Evolutionary conservation across 1,140 invertebrate species (phyloP).

Genomic region (Hyles euphorbiae): DNA sequence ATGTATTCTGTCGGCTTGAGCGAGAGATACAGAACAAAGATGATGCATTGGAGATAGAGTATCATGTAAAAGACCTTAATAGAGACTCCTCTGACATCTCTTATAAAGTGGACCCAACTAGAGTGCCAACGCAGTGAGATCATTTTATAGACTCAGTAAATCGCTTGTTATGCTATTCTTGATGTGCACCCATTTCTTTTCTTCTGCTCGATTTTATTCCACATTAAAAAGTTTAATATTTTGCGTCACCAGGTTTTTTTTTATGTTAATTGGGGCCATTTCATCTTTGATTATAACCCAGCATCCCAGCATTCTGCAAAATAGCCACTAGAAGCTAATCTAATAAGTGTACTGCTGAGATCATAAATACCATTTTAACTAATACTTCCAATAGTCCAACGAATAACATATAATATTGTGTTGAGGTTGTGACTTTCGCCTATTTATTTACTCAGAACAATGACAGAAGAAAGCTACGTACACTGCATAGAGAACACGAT

Average conservation of each 20-base stretch:
- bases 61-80: slow-evolving; percentile 83
- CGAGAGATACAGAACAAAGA: slow-evolving; percentile 88
- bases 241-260: too few relatives aligned
- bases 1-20: slow-evolving; percentile 84
- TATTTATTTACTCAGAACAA: slow-evolving; percentile 51
- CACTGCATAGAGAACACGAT: slow-evolving; percentile 87
- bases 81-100: slow-evolving; percentile 85
- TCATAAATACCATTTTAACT: too few relatives aligned
- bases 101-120: slow-evolving; percentile 85
- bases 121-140: slow-evolving; percentile 82
- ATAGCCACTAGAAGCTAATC: too few relatives aligned
- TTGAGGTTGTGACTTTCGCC: not conserved
- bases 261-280: too few relatives aligned
- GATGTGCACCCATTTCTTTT: too few relatives aligned
- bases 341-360: too few relatives aligned
- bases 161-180: too few relatives aligned
- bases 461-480: slow-evolving; percentile 88
- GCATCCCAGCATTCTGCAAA: too few relatives aligned
- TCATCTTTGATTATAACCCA: too few relatives aligned
- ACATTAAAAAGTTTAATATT: too few relatives aligned
- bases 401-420: not conserved
- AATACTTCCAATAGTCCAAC: too few relatives aligned
- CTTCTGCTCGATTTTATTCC: too few relatives aligned
- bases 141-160: not conserved
- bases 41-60: slow-evolving; percentile 85